phyloP scores from a whole-genome alignment of 2,113 vertebrate species.

The Chelonoidis abingdonii region DNA sequence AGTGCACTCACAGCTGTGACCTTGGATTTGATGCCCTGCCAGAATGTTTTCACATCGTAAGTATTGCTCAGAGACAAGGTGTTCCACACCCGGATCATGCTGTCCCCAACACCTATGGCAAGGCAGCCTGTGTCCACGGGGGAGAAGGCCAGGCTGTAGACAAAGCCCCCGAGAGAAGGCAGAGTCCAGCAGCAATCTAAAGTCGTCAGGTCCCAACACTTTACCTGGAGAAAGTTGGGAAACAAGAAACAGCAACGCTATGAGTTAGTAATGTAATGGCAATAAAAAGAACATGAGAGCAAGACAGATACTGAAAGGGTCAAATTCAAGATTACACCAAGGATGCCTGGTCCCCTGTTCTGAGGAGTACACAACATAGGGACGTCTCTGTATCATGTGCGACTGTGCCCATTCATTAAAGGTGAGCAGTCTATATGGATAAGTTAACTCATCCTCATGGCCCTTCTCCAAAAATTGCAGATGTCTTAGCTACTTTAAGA shows the following conservation, averaged over 20 bases:
- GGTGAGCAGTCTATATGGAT: not conserved
- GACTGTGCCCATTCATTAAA: not conserved
- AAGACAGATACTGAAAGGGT: not conserved
- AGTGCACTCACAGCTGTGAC: constrained; percentile 91
- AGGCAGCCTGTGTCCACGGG: constrained; percentile 88
- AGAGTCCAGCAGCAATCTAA: constrained; percentile 94
- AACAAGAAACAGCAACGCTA: not conserved
- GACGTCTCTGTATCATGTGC: not conserved
- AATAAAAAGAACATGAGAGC: not conserved
- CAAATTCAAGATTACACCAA: not conserved
- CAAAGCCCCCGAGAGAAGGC: constrained; percentile 93
- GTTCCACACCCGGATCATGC: constrained; percentile 96
- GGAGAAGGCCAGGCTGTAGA: constrained; percentile 92
- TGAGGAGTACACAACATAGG: not conserved
- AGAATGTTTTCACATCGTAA: constrained; percentile 90
- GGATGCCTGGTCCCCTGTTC: not conserved
- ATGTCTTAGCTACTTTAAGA: not conserved
- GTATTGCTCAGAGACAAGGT: constrained; percentile 88
- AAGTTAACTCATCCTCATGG: not conserved
- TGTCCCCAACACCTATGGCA: constrained; percentile 93
- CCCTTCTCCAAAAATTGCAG: not conserved
- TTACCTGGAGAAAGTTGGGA: constrained; percentile 82
- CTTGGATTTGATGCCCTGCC: constrained; percentile 97
- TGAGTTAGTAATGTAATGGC: not conserved
- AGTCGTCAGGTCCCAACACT: constrained; percentile 92